Evolutionary conservation across 2,113 vertebrate genomes (phyloP).

Genomic region (Dermatemys mawii): DNA sequence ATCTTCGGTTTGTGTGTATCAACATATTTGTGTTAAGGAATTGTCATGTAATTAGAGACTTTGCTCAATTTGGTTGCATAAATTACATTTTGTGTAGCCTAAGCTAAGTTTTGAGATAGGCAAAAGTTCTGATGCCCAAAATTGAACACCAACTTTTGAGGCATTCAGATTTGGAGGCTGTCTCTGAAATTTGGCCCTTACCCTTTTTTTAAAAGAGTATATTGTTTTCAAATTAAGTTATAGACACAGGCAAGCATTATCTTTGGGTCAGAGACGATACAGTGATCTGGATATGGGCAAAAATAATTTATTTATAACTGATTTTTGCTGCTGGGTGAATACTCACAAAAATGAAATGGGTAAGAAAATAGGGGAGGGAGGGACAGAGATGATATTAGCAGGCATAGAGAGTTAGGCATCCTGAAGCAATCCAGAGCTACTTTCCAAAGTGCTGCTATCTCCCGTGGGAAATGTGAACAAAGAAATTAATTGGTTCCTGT

Average conservation of each 20-base stretch:
- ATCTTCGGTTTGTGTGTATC: neutral
- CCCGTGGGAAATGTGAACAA: neutral
- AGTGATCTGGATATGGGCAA: neutral
- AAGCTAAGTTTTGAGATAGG: neutral
- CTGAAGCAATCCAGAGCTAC: neutral
- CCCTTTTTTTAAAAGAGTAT: neutral
- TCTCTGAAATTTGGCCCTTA: neutral
- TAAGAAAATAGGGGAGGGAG: fast-evolving
- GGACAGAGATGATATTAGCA: neutral
- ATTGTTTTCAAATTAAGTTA: neutral
- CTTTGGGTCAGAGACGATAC: neutral
- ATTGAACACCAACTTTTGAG: neutral
- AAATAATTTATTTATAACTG: neutral
- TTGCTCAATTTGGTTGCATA: neutral
- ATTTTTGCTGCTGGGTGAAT: neutral
- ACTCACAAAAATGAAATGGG: neutral
- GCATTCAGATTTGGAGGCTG: neutral
- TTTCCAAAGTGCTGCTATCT: neutral
- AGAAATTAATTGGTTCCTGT: neutral
- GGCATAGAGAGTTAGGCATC: neutral
- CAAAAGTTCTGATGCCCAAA: neutral
- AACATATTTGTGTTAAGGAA: neutral
- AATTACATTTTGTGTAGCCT: neutral
- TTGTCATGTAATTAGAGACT: neutral
- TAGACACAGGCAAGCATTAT: neutral